These are phyloP conservation scores for Limnothrissa miodon DNA, from an alignment of 2,113 vertebrate species.

Conservation along the genomic window DNA sequence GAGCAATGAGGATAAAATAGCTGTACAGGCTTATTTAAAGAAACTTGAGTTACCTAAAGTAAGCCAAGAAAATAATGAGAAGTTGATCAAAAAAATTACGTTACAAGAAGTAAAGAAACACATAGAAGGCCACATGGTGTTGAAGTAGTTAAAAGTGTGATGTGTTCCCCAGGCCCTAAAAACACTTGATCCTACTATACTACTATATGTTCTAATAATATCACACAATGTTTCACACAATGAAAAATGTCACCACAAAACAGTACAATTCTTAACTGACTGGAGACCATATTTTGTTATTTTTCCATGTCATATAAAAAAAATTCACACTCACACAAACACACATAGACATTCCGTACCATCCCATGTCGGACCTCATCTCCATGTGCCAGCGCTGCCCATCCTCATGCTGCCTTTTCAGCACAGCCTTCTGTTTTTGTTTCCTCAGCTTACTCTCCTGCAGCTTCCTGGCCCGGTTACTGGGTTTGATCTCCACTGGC, in stretches of 20 bases:
- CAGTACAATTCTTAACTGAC: no score
- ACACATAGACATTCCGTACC: background rate
- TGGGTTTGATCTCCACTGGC: constrained; percentile 74
- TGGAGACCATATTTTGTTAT: no score
- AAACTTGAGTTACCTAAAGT: background rate
- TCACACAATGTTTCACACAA: no score
- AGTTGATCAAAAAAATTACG: background rate
- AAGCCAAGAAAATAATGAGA: no score
- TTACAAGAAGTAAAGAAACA: background rate
- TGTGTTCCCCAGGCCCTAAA: no score
- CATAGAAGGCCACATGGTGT: background rate
- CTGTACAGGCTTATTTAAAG: background rate
- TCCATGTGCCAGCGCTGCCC: constrained; percentile 75
- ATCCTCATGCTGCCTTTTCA: constrained; percentile 72
- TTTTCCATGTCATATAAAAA: no score
- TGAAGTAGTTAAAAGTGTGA: no score
- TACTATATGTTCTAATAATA: no score
- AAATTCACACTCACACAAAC: background rate
- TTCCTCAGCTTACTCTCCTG: constrained; percentile 76
- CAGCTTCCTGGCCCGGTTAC: constrained; percentile 70
- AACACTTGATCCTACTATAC: no score
- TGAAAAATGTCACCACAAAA: no score
- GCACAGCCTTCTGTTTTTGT: constrained; percentile 71
- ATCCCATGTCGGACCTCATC: constrained; percentile 60
- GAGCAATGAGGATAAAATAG: background rate